Percentiles rank a stretch among this genome's conserved stretches.
Evolutionary conservation across 1,140 invertebrate genomes (phyloP).

Genomic region (Agrilus planipennis): DNA sequence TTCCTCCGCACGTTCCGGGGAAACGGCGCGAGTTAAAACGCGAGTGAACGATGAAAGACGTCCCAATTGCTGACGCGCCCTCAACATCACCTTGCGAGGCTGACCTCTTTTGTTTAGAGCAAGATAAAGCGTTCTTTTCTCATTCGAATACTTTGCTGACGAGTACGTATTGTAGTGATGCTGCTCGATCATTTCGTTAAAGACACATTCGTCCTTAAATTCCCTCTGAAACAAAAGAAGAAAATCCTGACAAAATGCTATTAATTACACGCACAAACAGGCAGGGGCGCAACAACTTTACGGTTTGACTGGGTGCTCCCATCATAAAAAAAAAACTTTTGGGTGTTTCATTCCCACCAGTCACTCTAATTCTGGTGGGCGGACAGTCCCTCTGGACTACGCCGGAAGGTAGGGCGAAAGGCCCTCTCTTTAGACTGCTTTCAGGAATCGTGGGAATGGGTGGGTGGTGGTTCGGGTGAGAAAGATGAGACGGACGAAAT

Average conservation of each 20-base stretch:
- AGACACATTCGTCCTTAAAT: conserved; percentile 70
- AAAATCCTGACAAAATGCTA: too few relatives aligned
- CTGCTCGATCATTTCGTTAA: conserved; percentile 72
- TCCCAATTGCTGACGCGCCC: conserved; percentile 50
- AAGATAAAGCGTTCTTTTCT: conserved; percentile 57
- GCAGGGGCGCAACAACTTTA: neutral
- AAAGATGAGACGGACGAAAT: too few relatives aligned
- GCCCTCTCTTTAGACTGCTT: too few relatives aligned
- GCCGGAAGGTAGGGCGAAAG: too few relatives aligned
- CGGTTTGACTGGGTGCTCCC: too few relatives aligned
- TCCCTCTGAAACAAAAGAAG: conserved; percentile 57
- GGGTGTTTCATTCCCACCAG: too few relatives aligned
- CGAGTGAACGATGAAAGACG: conserved; percentile 57
- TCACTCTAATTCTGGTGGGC: too few relatives aligned
- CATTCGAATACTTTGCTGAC: conserved; percentile 58
- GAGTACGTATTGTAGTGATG: conserved; percentile 80
- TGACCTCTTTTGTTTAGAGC: conserved; percentile 59
- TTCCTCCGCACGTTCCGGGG: conserved; percentile 39
- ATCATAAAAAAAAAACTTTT: too few relatives aligned
- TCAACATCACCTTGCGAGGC: conserved; percentile 56
- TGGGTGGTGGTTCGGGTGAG: too few relatives aligned
- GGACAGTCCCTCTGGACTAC: too few relatives aligned
- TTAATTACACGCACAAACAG: neutral
- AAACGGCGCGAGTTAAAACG: conserved; percentile 50
- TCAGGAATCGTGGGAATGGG: too few relatives aligned